Base-by-base conservation (phyloP, 2,888 invertebrate genomes). In the Acrobasis suavella region DNA sequence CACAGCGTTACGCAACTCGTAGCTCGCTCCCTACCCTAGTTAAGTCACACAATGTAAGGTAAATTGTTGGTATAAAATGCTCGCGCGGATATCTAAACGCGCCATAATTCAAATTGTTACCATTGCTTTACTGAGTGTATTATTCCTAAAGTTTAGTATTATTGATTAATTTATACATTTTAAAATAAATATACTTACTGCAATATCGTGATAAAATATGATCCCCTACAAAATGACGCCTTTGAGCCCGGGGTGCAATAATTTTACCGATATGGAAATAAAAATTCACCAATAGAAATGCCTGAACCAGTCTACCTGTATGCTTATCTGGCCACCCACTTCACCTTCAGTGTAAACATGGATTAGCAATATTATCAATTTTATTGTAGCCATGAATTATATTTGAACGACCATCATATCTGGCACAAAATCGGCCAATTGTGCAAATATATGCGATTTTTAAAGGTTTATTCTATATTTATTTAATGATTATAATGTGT, bases 281-380 rank as follows among this genome's bases (percentile, higher is more conserved):
- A 80, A 80, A 78, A 82, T 76, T 80, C 73, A 77, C 83, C 83
- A 85, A 86, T 86, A 81, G 78, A 82, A 85, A 84, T 80, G 74
- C 66, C 72, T 76, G 68, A 78, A 76, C 81, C 71, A 67, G 78
- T 83, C 75, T 82, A 82, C 81, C 80, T 84, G 78, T 70, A 72
- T 68, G 72, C 86, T 91, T 91, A 91, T 91, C 91, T 74, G 76
- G 70, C 65, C 76, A 80, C 78, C 84, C 90, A 90, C 90, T 90
- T 87, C 83, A 91, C 87, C 82, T 81, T 80, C 82, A 85, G 72
- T 87, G 89, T 79, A 88, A 90, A 91, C 81, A 91, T 80, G 87
- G 89, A 89, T 90, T 87, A 88, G 79, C 75, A 73, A 74, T 74
- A 85, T 88, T 89, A 90, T 90, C 90, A 88, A 85, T 88, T 86